Percentiles rank a stretch among this genome's conserved stretches.
phyloP scores from a whole-genome alignment of 1,140 invertebrate species.

The Odontomachus brunneus region DNA sequence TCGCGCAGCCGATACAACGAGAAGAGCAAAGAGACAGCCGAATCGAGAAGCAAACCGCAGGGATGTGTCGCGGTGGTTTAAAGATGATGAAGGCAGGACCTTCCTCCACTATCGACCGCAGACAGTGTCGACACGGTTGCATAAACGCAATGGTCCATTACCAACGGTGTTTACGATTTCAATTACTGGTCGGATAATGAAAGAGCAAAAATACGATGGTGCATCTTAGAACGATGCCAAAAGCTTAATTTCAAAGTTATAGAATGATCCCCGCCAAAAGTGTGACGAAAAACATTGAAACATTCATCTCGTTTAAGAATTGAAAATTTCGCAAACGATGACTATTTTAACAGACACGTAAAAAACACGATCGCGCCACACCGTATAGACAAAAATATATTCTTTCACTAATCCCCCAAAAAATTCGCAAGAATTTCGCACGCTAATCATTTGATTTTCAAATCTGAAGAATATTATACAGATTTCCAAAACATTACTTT shows the following conservation, averaged over 20 bases:
- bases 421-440: not conserved
- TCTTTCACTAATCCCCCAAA: slow-evolving; percentile 5
- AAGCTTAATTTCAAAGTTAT: too few relatives aligned
- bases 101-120: slow-evolving; percentile 61
- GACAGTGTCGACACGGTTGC: slow-evolving; percentile 68
- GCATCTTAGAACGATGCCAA: too few relatives aligned
- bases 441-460: too few relatives aligned
- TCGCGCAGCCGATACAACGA: not conserved
- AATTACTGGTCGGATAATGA: slow-evolving; percentile 65
- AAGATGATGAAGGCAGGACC: slow-evolving; percentile 62
- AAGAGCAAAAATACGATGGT: too few relatives aligned
- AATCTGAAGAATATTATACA: not conserved
- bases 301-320: too few relatives aligned
- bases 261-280: too few relatives aligned
- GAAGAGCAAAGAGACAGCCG: not conserved
- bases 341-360: too few relatives aligned
- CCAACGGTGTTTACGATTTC: slow-evolving; percentile 73
- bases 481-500: not conserved
- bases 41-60: slow-evolving; percentile 65
- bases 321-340: too few relatives aligned
- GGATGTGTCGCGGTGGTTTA: slow-evolving; percentile 58
- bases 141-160: slow-evolving; percentile 71
- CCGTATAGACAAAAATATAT: too few relatives aligned
- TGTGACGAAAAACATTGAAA: too few relatives aligned
- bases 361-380: too few relatives aligned